Evolutionary conservation across 1,140 invertebrate species (phyloP).

Genomic region (Oncopodura yosiiana): DNA sequence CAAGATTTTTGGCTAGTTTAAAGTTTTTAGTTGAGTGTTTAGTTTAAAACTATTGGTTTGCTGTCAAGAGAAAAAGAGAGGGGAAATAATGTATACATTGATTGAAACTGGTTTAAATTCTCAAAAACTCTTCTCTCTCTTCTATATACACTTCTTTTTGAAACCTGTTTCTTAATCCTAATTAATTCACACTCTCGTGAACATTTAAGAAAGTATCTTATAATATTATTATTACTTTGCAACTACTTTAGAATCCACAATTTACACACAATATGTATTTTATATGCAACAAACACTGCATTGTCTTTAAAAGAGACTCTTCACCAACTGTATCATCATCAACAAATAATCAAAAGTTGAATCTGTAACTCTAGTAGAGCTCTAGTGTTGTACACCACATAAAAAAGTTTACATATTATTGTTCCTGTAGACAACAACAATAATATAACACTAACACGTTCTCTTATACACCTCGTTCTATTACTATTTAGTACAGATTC

Average conservation of each 20-base stretch:
- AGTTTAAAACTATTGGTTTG: too few species aligned
- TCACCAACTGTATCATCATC: neutral
- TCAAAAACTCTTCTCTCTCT: neutral
- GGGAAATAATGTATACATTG: neutral
- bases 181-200: slow-evolving; percentile 35
- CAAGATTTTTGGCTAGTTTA: too few species aligned
- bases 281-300: neutral
- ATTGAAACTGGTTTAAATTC: neutral
- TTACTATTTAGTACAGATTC: too few species aligned
- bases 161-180: slow-evolving; percentile 35
- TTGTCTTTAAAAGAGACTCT: neutral
- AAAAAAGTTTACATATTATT: too few species aligned
- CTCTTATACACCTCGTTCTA: neutral
- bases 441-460: too few species aligned
- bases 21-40: too few species aligned
- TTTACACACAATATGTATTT: slow-evolving; percentile 5
- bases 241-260: neutral
- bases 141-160: neutral
- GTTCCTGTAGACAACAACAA: too few species aligned
- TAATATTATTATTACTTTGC: neutral
- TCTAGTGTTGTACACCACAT: too few species aligned
- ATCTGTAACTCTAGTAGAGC: neutral
- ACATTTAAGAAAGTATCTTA: slow-evolving; percentile 25
- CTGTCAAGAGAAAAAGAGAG: too few species aligned
- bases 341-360: neutral